Conservation (phyloP, 2,888 invertebrate genomes). For the Andrena camellia region DNA sequence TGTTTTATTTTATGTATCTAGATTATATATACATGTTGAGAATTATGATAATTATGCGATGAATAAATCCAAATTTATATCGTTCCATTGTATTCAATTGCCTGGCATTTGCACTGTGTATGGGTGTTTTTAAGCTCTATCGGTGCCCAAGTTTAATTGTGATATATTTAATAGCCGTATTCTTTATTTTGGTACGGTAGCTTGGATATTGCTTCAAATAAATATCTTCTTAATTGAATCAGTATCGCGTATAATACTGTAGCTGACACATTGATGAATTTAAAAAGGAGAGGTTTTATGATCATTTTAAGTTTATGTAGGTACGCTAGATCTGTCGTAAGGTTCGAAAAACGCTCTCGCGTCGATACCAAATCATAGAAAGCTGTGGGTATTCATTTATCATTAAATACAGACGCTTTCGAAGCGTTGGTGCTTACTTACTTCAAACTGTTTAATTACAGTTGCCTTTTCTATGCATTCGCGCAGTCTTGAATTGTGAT, state of each 20-base stretch:
- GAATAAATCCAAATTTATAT: not conserved
- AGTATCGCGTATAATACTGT: conserved; percentile 21
- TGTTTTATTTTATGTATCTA: conserved; percentile 8
- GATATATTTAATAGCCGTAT: conserved; percentile 52
- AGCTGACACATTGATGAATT: conserved; percentile 23
- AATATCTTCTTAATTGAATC: conserved; percentile 37
- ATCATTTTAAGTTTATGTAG: conserved; percentile 33
- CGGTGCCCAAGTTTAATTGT: conserved; percentile 47
- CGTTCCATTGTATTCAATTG: conserved; percentile 2
- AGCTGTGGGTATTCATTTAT: conserved; percentile 18
- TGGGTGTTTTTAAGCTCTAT: conserved; percentile 30
- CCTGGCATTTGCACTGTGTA: conserved; percentile 41
- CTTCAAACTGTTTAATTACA: conserved; percentile 24
- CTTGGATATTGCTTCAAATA: conserved; percentile 46
- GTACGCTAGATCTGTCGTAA: conserved; percentile 18
- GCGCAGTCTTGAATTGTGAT: conserved; percentile 16
- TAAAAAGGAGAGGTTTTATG: conserved; percentile 40
- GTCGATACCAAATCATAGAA: conserved; percentile 24
- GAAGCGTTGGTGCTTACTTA: conserved; percentile 35
- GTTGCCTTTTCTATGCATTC: conserved; percentile 24
- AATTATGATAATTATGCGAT: not conserved
- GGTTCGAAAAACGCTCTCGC: conserved; percentile 8
- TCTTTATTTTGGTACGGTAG: conserved; percentile 49
- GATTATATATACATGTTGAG: not conserved
- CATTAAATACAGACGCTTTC: conserved; percentile 15